A percentile compares a stretch with the other conserved stretches of the same genome.
Evolutionary conservation across 2,888 invertebrate genomes (phyloP).

Genomic region (Chaetogeoica ovagalla): DNA sequence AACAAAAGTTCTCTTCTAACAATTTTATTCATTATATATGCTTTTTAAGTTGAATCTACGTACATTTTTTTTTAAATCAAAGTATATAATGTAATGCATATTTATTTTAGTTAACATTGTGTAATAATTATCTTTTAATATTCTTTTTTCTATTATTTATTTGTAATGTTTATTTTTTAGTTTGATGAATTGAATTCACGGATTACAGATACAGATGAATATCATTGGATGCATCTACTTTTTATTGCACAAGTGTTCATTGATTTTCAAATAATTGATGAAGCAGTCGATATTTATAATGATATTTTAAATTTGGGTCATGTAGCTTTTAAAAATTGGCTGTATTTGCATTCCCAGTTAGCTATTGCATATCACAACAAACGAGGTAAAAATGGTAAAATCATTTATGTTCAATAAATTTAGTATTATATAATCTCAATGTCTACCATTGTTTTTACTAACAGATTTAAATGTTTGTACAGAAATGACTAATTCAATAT

Average conservation of each 20-base stretch:
- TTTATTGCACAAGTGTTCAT: slow-evolving; percentile 88
- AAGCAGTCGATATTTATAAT: slow-evolving; percentile 82
- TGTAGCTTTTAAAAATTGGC: slow-evolving; percentile 82
- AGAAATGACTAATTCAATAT: slow-evolving; percentile 49
- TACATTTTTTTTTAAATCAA: too few relatives aligned
- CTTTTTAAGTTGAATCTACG: too few relatives aligned
- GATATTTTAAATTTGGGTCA: slow-evolving; percentile 72
- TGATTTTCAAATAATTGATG: slow-evolving; percentile 86
- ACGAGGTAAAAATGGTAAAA: slow-evolving; percentile 67
- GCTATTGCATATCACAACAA: slow-evolving; percentile 91
- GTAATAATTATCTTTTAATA: not conserved
- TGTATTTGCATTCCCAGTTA: slow-evolving; percentile 87
- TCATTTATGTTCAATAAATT: slow-evolving; percentile 9
- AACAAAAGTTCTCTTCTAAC: too few relatives aligned
- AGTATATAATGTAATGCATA: too few relatives aligned
- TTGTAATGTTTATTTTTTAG: slow-evolving; percentile 2
- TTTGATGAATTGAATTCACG: slow-evolving; percentile 56
- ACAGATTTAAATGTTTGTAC: slow-evolving; percentile 36
- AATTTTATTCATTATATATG: too few relatives aligned
- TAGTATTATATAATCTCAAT: not conserved
- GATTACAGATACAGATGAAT: slow-evolving; percentile 65
- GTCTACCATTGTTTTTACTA: not conserved
- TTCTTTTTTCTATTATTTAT: not conserved
- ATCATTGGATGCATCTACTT: slow-evolving; percentile 93
- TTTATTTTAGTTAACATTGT: not conserved